Percentiles rank a stretch among this genome's conserved stretches.
phyloP scores from a whole-genome alignment of 2,797 vertebrate genomes.

The Melanotaenia parkinsoni region DNA sequence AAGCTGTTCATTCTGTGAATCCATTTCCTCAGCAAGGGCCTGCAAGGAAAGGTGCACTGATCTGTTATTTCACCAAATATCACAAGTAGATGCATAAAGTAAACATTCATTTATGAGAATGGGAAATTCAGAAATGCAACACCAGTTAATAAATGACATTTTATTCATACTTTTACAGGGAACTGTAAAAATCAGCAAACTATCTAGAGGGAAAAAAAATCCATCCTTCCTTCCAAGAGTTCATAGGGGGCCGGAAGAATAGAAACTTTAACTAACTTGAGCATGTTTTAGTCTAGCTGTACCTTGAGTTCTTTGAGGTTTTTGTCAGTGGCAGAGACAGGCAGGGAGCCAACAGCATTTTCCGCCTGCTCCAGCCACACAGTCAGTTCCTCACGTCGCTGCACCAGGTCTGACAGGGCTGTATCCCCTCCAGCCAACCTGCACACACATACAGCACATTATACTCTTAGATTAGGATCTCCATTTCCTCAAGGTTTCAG shows the following conservation, averaged over 20 bases:
- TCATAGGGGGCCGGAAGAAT: not conserved
- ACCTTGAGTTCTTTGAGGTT: constrained; percentile 89
- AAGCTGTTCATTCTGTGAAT: constrained; percentile 86
- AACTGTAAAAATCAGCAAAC: not conserved
- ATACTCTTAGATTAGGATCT: constrained; percentile 58
- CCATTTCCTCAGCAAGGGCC: constrained; percentile 87
- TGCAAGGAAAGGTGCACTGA: constrained; percentile 57
- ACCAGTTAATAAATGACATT: not conserved
- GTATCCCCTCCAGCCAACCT: constrained; percentile 87
- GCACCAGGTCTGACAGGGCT: constrained; percentile 84
- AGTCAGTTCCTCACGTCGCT: constrained; percentile 82
- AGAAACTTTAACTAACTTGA: not conserved
- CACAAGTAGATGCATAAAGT: not conserved
- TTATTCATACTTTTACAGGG: not conserved
- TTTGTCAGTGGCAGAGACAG: constrained; percentile 78
- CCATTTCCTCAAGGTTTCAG: constrained; percentile 45
- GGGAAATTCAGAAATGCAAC: not conserved
- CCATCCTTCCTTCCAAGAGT: not conserved
- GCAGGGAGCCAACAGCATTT: constrained; percentile 75
- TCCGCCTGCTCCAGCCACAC: constrained; percentile 88
- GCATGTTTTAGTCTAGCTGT: constrained; percentile 40
- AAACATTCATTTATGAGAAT: not conserved
- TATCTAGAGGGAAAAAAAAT: not conserved
- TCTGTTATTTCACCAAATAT: constrained; percentile 17
- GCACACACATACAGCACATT: constrained; percentile 19